Evolutionary conservation across 2,113 vertebrate genomes (phyloP), one percentile per base, ranked within the genome.

Genomic region (Cebidichthys violaceus): DNA sequence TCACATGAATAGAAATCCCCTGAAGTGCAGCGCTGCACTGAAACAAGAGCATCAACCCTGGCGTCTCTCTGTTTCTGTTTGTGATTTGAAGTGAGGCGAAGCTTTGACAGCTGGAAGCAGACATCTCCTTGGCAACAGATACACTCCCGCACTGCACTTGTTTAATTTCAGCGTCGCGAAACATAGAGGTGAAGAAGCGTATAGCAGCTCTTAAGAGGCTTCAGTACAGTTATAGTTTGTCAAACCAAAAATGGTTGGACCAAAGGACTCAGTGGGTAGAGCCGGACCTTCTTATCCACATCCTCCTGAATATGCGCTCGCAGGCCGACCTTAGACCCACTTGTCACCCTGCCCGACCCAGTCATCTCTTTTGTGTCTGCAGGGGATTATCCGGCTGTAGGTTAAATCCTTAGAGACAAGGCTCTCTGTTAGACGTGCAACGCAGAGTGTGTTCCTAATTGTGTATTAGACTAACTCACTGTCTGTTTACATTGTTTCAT

Each of bases 311-410:
- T 73, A 67, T 64, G 82, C 43, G 81, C 70, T 77, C 24, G 14
- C 61, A 61, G 75, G 68, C 17, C 7, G 78, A 91, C 89, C 90
- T 91, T 87, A 88, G 89, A 80, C 84, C 85, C 81, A 89, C 65
- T 88, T 75, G 85, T 87, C 61, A 77, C 75, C 88, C 76, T 11
- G 81, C 54, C 52, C 84, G 88, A 87, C 90, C 80, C 76, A 73
- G 71, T 90, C 92, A 90, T 90, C 89, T 64, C 91, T 86, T 92
- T 93, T 94, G 88, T 93, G 91, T 93, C 91, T 94, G 82, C 72
- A 68, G 61, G 75, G 84, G 93, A 94, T 94, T 89, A 94, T 91
- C 91, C 43, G 68, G 57, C 90, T 88, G 75, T 77, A 75, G 81
- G 85, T 88, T 92, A 92, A 93, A 87, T 92, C 90, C 90, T 79